These are phyloP conservation scores for Sula dactylatra DNA, from an alignment of 2,113 vertebrate genomes.

Conservation along the genomic window DNA sequence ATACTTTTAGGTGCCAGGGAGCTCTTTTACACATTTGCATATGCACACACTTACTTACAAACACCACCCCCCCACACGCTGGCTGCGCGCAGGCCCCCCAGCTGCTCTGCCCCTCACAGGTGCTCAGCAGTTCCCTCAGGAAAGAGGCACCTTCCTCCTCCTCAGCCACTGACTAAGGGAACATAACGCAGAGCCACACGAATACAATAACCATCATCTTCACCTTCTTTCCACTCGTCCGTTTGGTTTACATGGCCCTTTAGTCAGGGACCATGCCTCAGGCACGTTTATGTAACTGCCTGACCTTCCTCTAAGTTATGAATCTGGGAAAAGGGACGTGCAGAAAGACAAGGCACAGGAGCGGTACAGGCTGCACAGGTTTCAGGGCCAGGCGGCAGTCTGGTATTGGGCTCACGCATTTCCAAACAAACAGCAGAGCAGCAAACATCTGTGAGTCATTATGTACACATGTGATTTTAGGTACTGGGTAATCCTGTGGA, in stretches of 20 bases:
- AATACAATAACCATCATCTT: background rate
- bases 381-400: background rate
- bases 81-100: rapidly evolving
- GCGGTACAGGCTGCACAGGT: rapidly evolving
- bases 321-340: rapidly evolving
- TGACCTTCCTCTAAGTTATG: rapidly evolving
- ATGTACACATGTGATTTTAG: background rate
- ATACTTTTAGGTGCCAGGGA: background rate
- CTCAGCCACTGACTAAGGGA: background rate
- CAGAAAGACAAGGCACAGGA: background rate
- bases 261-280: background rate
- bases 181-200: rapidly evolving
- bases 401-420: background rate
- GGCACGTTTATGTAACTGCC: background rate
- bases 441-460: background rate
- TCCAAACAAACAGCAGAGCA: background rate
- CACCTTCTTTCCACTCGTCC: background rate
- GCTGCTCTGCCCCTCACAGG: background rate
- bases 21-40: background rate
- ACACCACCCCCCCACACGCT: rapidly evolving
- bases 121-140: background rate
- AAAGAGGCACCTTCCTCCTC: background rate
- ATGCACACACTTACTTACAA: too few species aligned
- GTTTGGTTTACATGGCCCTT: background rate
- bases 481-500: background rate